These are phyloP conservation scores for Pangasius larnaudii DNA, from an alignment of 2,797 vertebrate genomes.

Conservation along the genomic window DNA sequence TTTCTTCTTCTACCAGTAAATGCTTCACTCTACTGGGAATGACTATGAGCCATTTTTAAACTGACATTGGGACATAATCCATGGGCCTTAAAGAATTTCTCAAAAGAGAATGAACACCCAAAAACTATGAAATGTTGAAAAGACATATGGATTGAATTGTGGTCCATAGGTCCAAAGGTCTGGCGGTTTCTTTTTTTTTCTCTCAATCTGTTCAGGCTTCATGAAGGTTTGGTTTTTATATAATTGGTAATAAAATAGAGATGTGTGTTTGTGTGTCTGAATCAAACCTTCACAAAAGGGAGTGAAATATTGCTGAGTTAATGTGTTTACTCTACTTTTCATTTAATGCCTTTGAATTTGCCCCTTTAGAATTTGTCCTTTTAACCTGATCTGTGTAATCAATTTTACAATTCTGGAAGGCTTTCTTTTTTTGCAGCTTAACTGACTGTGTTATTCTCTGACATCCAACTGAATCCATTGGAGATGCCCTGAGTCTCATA, in stretches of 20 bases:
- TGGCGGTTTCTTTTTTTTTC: constrained; percentile 15
- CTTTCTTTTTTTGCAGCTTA: background rate
- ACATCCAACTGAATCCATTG: background rate
- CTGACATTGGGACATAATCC: constrained; percentile 46
- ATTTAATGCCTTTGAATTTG: background rate
- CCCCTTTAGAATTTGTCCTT: constrained; percentile 3
- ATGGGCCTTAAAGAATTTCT: constrained; percentile 54
- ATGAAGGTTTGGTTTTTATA: constrained; percentile 34
- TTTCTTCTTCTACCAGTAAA: constrained; percentile 23
- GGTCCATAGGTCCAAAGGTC: background rate
- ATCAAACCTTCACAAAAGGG: constrained; percentile 7
- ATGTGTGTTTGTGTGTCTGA: constrained; percentile 32
- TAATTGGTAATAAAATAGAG: constrained; percentile 1
- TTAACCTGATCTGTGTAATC: constrained; percentile 25
- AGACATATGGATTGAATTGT: constrained; percentile 19
- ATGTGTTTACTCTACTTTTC: constrained; percentile 17
- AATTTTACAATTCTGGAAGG: background rate
- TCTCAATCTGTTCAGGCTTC: constrained; percentile 33
- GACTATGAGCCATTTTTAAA: constrained; percentile 53
- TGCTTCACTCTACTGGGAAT: constrained; percentile 34
- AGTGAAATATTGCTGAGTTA: constrained; percentile 36
- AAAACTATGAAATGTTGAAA: constrained; percentile 15
- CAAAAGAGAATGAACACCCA: constrained; percentile 12
- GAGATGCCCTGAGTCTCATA: background rate
- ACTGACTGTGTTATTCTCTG: background rate